Evolutionary conservation across 2,797 vertebrate genomes (phyloP).

Genomic region (Gymnothorax reevesii): DNA sequence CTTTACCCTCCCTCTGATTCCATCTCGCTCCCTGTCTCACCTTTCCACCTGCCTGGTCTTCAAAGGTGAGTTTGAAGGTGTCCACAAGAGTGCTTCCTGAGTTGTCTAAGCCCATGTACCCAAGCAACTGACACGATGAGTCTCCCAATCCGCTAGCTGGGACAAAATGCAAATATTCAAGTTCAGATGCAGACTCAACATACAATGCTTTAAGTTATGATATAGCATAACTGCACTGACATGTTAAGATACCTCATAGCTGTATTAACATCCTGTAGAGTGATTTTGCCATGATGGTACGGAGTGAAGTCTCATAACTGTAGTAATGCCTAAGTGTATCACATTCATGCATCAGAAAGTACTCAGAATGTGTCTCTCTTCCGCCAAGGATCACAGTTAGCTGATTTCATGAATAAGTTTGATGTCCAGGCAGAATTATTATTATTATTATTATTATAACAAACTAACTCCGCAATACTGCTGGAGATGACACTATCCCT

Average conservation of each 20-base stretch:
- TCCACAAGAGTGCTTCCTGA: slow-evolving; percentile 77
- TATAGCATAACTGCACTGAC: neutral
- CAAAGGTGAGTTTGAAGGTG: slow-evolving; percentile 84
- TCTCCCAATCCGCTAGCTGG: slow-evolving; percentile 72
- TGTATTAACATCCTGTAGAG: neutral
- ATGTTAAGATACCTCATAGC: neutral
- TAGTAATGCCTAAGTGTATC: neutral
- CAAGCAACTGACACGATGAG: slow-evolving; percentile 69
- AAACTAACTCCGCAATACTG: too few species aligned
- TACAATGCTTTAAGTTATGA: neutral
- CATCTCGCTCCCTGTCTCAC: slow-evolving; percentile 62
- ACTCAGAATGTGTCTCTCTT: neutral
- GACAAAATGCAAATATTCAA: slow-evolving; percentile 24
- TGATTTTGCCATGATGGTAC: neutral
- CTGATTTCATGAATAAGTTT: too few species aligned
- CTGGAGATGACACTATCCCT: too few species aligned
- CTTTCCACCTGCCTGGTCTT: slow-evolving; percentile 80
- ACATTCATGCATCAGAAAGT: neutral
- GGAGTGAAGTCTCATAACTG: neutral
- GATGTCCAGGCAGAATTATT: too few species aligned
- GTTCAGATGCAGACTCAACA: neutral
- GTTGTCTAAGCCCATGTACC: slow-evolving; percentile 92
- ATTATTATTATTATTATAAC: too few species aligned
- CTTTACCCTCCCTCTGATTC: neutral
- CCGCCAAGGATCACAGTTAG: too few species aligned